Evolutionary conservation across 2,888 invertebrate genomes (phyloP).

Genomic region (Conistra vaccinii): DNA sequence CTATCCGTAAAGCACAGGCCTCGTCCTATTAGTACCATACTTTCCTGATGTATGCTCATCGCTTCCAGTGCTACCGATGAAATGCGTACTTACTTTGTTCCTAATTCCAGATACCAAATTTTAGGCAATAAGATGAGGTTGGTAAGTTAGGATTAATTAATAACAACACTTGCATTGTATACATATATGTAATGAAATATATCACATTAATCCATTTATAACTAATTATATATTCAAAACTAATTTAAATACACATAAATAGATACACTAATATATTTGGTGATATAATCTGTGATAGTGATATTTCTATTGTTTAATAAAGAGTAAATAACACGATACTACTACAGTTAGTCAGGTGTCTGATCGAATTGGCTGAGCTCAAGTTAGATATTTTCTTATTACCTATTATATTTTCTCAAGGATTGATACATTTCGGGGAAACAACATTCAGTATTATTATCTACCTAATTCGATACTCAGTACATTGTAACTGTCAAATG

Average conservation of each 20-base stretch:
- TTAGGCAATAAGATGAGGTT: not conserved
- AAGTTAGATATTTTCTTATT: constrained; percentile 11
- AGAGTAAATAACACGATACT: constrained; percentile 26
- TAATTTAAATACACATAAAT: constrained; percentile 59
- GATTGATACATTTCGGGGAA: constrained; percentile 21
- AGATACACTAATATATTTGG: constrained; percentile 47
- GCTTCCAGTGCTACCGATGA: not conserved
- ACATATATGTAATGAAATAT: constrained; percentile 72
- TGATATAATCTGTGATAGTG: constrained; percentile 30
- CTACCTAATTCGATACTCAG: constrained; percentile 39
- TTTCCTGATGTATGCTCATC: not conserved
- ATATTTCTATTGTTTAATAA: constrained; percentile 21
- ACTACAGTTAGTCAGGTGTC: constrained; percentile 16
- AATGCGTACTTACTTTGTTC: not conserved
- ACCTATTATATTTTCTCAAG: constrained; percentile 18
- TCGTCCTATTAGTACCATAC: not conserved
- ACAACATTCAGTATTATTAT: constrained; percentile 41
- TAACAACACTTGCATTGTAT: constrained; percentile 72
- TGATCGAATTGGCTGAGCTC: constrained; percentile 15
- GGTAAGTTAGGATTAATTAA: constrained; percentile 48
- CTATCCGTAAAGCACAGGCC: not conserved
- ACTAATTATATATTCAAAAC: constrained; percentile 51
- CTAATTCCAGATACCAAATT: not conserved
- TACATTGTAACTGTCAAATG: constrained; percentile 24
- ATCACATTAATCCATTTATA: constrained; percentile 69